These are phyloP conservation scores for Muscicapa comitata DNA, from an alignment of 2,797 vertebrate genomes.

Conservation along the genomic window DNA sequence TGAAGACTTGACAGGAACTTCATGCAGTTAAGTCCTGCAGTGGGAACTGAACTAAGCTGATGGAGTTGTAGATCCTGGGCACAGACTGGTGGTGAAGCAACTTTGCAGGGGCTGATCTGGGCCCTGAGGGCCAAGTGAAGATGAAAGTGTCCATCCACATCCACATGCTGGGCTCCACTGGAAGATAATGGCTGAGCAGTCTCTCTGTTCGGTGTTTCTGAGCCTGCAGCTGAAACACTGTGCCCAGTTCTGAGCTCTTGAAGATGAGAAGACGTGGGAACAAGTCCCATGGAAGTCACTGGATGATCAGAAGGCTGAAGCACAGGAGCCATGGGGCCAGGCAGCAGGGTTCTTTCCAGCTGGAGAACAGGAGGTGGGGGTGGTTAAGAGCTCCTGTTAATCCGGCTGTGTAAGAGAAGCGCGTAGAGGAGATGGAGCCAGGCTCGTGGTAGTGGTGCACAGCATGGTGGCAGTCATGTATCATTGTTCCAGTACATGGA, in stretches of 20 bases:
- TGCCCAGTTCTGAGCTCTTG: neutral
- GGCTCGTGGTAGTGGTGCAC: neutral
- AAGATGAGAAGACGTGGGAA: neutral
- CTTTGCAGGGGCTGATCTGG: neutral
- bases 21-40: fast-evolving
- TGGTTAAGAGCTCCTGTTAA: neutral
- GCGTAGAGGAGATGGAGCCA: neutral
- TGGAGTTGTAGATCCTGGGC: neutral
- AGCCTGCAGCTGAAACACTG: neutral
- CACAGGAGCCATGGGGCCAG: fast-evolving
- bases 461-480: fast-evolving
- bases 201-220: fast-evolving
- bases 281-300: neutral
- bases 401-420: neutral
- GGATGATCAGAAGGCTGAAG: neutral
- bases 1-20: neutral
- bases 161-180: neutral
- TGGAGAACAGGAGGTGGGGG: neutral
- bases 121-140: neutral
- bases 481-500: neutral
- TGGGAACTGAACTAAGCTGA: fast-evolving
- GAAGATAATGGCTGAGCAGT: neutral
- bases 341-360: neutral
- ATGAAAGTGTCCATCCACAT: neutral
- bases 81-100: fast-evolving